A percentile compares a stretch with the other conserved stretches of the same genome.
Conservation (phyloP, 2,888 invertebrate genomes). For the Aleiodes alternator region DNA sequence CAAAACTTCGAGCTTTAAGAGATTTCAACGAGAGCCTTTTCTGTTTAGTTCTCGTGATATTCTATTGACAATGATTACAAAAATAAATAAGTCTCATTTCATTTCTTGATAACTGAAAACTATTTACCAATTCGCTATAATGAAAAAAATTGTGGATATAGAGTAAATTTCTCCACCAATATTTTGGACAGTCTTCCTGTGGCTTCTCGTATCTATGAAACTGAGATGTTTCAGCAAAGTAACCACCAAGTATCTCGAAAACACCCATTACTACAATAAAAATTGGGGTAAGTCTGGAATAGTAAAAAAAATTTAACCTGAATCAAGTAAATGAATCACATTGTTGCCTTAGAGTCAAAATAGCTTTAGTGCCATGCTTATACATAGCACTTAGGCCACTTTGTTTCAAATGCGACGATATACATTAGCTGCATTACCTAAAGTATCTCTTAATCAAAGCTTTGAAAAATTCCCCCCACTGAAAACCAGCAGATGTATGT, state of each 20-base stretch:
- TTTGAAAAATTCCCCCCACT: slow-evolving; percentile 56
- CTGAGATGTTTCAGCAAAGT: not conserved
- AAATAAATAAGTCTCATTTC: slow-evolving; percentile 10
- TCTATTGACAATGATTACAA: no score
- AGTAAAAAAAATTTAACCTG: not conserved
- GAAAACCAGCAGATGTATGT: slow-evolving; percentile 37
- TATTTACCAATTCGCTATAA: slow-evolving; percentile 71
- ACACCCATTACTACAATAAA: not conserved
- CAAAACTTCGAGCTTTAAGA: no score
- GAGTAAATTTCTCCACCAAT: slow-evolving; percentile 78
- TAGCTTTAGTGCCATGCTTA: no score
- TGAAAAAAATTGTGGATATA: slow-evolving; percentile 77
- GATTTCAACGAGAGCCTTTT: no score
- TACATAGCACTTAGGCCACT: no score
- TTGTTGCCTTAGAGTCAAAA: no score
- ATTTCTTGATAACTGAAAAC: not conserved
- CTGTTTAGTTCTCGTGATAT: no score
- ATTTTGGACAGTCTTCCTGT: slow-evolving; percentile 73
- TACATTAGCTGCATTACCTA: slow-evolving; percentile 63
- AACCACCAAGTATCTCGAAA: not conserved
- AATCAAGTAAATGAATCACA: no score
- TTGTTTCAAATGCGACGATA: no score
- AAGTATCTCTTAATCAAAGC: slow-evolving; percentile 72
- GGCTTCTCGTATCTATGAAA: not conserved
- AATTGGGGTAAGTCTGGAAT: not conserved